phyloP scores from a whole-genome alignment of 2,113 vertebrate species.

The Uria lomvia region DNA sequence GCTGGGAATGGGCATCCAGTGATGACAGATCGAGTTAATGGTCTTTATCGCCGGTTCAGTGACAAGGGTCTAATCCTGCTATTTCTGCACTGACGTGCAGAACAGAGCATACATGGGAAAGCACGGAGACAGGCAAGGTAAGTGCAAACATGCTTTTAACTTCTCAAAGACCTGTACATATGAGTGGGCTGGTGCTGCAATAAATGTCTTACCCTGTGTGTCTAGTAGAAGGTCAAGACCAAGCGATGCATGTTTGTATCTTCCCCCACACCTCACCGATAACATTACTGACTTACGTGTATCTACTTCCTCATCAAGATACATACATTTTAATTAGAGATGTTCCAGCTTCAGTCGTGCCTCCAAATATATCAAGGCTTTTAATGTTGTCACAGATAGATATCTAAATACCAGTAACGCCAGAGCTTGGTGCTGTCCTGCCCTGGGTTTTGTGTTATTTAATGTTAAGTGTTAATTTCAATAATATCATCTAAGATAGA shows the following conservation, averaged over 20 bases:
- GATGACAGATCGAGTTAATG: constrained; percentile 43
- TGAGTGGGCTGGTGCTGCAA: neutral
- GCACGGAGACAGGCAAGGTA: neutral
- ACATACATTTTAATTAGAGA: neutral
- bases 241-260: neutral
- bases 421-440: neutral
- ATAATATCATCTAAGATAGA: neutral
- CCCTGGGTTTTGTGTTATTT: neutral
- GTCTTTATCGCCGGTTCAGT: neutral
- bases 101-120: neutral
- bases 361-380: neutral
- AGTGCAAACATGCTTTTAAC: neutral
- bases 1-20: neutral
- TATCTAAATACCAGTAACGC: neutral
- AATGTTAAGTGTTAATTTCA: neutral
- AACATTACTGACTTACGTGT: neutral
- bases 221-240: neutral
- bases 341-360: neutral
- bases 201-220: neutral
- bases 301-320: neutral
- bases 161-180: neutral
- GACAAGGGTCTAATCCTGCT: constrained; percentile 11
- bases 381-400: neutral
- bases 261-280: neutral
- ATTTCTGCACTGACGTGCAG: neutral